phyloP scores from a whole-genome alignment of 2,113 vertebrate species.

The Danio rerio region GRCz12tu NC_133181.1:27007501-27008000 shows the following conservation, averaged over 20 bases:
- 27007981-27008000: not conserved
- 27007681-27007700: conserved; percentile 61
- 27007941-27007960: no score
- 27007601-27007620: conserved; percentile 52
- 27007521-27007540: conserved; percentile 56
- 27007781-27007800: conserved; percentile 47
- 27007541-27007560: conserved; percentile 62
- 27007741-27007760: conserved; percentile 40
- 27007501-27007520: conserved; percentile 41
- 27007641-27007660: conserved; percentile 56
- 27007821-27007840: conserved; percentile 48
- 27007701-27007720: conserved; percentile 31
- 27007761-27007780: conserved; percentile 27
- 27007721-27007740: conserved; percentile 9
- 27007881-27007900: conserved; percentile 46
- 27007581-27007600: conserved; percentile 64
- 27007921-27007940: not conserved
- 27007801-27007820: conserved; percentile 42
- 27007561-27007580: conserved; percentile 63
- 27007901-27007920: conserved; percentile 36
- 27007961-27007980: no score
- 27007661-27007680: conserved; percentile 59
- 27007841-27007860: conserved; percentile 41
- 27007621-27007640: conserved; percentile 56
- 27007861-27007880: conserved; percentile 36